These are phyloP conservation scores for Alloplasta piceator DNA, from an alignment of 2,888 invertebrate genomes.

Conservation along the genomic window DNA sequence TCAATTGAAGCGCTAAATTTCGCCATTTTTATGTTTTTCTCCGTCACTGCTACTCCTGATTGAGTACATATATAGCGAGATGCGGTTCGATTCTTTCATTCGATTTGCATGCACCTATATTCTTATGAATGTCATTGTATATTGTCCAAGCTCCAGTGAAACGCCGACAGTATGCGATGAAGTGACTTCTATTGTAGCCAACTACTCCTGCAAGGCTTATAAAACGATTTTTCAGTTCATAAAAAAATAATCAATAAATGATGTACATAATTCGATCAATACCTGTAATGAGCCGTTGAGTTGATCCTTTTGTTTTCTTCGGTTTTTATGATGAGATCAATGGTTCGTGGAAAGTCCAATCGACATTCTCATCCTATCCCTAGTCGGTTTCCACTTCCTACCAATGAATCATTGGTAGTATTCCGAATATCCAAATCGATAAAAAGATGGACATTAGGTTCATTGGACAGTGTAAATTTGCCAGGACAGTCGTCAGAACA, in stretches of 20 bases:
- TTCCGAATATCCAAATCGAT: slow-evolving; percentile 25
- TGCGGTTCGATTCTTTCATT: too few relatives aligned
- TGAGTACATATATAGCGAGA: background rate
- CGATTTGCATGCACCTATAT: too few relatives aligned
- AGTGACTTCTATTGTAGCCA: slow-evolving; percentile 28
- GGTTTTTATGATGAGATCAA: background rate
- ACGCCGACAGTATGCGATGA: slow-evolving; percentile 46
- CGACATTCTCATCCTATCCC: slow-evolving; percentile 2
- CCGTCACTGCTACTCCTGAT: background rate
- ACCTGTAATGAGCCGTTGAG: slow-evolving; percentile 1
- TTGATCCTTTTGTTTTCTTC: slow-evolving; percentile 8
- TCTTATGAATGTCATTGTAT: slow-evolving; percentile 22
- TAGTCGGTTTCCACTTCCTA: background rate
- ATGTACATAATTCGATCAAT: background rate
- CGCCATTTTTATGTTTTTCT: background rate
- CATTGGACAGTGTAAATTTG: background rate
- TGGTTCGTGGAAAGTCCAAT: slow-evolving; percentile 17
- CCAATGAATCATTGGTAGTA: background rate
- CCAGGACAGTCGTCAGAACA: slow-evolving; percentile 5
- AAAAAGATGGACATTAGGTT: slow-evolving; percentile 11
- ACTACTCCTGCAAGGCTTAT: slow-evolving; percentile 32
- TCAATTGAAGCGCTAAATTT: background rate
- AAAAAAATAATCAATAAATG: background rate
- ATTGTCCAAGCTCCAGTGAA: slow-evolving; percentile 37
- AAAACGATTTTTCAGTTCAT: slow-evolving; percentile 7